Percentiles rank a stretch among this genome's conserved stretches.
phyloP scores from a whole-genome alignment of 1,140 invertebrate species.

The Platyscapa corneri region DNA sequence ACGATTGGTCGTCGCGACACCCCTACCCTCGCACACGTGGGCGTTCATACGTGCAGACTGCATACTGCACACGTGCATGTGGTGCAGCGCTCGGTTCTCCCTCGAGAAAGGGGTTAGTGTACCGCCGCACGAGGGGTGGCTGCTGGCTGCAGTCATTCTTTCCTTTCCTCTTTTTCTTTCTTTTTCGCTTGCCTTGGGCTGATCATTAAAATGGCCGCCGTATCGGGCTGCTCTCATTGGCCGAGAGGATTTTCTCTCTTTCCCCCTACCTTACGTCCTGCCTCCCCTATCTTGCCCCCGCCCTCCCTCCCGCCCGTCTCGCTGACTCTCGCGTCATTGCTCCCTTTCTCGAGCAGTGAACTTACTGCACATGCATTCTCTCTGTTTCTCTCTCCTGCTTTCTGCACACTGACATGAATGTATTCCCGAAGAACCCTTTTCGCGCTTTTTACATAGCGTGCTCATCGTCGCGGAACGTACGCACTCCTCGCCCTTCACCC shows the following conservation, averaged over 20 bases:
- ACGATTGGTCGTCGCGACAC: slow-evolving; percentile 67
- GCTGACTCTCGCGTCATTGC: slow-evolving; percentile 54
- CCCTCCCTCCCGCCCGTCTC: slow-evolving; percentile 1
- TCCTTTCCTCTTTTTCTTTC: slow-evolving; percentile 57
- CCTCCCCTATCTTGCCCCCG: slow-evolving; percentile 47
- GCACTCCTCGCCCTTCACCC: neutral
- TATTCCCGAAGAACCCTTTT: neutral
- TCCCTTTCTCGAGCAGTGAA: slow-evolving; percentile 50
- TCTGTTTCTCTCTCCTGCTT: neutral
- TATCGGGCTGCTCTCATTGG: slow-evolving; percentile 71
- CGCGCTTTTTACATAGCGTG: neutral
- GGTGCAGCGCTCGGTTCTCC: neutral
- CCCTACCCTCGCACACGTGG: slow-evolving; percentile 65
- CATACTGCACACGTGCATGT: slow-evolving; percentile 54
- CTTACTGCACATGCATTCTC: slow-evolving; percentile 17
- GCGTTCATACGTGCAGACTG: slow-evolving; percentile 62
- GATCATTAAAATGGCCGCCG: slow-evolving; percentile 76
- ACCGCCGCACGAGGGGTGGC: slow-evolving; percentile 63
- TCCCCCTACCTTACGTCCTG: slow-evolving; percentile 22
- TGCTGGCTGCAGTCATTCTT: slow-evolving; percentile 57
- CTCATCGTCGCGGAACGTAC: neutral
- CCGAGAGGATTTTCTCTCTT: slow-evolving; percentile 54
- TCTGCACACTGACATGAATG: neutral
- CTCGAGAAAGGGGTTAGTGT: slow-evolving; percentile 65
- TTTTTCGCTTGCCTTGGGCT: slow-evolving; percentile 66